Conservation (phyloP, 2,113 vertebrate genomes). For the Hemibagrus wyckioides region DNA sequence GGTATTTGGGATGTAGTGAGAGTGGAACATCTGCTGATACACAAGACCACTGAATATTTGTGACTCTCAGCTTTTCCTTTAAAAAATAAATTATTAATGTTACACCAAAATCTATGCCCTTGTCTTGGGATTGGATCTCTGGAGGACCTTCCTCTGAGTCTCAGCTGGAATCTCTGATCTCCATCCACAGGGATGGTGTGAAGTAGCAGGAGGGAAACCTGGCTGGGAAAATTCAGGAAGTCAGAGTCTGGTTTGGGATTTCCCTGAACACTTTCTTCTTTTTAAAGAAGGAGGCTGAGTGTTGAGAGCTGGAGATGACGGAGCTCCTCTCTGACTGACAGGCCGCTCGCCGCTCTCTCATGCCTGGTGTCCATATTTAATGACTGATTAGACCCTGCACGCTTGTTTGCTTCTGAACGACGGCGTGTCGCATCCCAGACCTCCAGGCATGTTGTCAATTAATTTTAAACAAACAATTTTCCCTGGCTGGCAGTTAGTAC, state of each 20-base stretch:
- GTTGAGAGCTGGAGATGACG: not conserved
- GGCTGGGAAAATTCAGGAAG: not conserved
- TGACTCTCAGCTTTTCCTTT: not conserved
- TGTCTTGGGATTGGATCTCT: not conserved
- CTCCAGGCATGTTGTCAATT: slow-evolving; percentile 30
- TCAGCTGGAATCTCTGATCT: slow-evolving; percentile 10
- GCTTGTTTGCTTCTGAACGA: slow-evolving; percentile 6
- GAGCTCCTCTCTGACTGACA: not conserved
- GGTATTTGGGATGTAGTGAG: not conserved
- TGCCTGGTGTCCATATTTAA: not conserved
- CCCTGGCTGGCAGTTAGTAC: not conserved
- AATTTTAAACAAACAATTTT: slow-evolving; percentile 28
- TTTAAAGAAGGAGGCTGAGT: not conserved
- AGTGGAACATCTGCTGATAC: not conserved
- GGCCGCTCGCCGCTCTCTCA: not conserved
- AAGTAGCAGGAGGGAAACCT: not conserved
- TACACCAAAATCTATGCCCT: not conserved
- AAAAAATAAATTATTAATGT: not conserved
- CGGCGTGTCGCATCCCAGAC: not conserved
- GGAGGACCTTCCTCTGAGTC: slow-evolving; percentile 1
- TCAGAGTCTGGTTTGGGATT: not conserved
- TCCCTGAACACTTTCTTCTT: not conserved
- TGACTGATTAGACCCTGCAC: not conserved
- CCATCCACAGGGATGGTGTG: slow-evolving; percentile 11
- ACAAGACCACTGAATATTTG: not conserved